phyloP scores from a whole-genome alignment of 2,113 vertebrate species.

The Salvelinus fontinalis region DNA sequence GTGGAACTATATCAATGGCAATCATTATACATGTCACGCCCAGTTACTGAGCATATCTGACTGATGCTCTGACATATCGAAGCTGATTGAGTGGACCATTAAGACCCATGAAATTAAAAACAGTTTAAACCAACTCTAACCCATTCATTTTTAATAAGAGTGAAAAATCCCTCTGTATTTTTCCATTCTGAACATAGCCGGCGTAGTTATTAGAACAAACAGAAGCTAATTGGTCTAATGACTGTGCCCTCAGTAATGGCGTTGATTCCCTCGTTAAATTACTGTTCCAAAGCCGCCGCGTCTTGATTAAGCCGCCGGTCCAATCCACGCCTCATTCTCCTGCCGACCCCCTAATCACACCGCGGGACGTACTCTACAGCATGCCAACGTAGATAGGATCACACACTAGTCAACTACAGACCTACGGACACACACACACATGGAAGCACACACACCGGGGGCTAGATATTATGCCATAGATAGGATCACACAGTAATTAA shows the following conservation, averaged over 20 bases:
- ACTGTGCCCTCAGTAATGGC: not conserved
- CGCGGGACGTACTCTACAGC: not conserved
- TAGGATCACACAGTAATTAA: not conserved
- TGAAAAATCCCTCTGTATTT: not conserved
- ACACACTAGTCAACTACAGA: too few relatives aligned
- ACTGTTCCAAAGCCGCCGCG: not conserved
- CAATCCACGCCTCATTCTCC: slow-evolving; percentile 3
- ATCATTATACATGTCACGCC: slow-evolving; percentile 12
- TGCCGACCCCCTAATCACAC: not conserved
- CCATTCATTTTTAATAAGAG: slow-evolving; percentile 19
- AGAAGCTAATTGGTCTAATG: slow-evolving; percentile 33
- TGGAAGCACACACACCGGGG: not conserved
- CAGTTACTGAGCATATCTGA: too few relatives aligned
- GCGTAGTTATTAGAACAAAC: slow-evolving; percentile 27
- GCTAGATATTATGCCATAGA: not conserved
- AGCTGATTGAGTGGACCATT: too few relatives aligned
- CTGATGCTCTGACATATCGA: too few relatives aligned
- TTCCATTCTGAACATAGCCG: slow-evolving; percentile 8
- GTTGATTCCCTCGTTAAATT: slow-evolving; percentile 27
- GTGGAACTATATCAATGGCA: not conserved
- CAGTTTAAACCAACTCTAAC: slow-evolving; percentile 10
- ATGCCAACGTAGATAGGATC: not conserved
- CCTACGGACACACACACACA: not conserved
- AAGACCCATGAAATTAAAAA: slow-evolving; percentile 17
- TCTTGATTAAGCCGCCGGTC: slow-evolving; percentile 13